These are phyloP conservation scores for Bergia sp. DNA, from an alignment of 92 coral and sea anemone genomes.

Conservation along the genomic window DNA sequence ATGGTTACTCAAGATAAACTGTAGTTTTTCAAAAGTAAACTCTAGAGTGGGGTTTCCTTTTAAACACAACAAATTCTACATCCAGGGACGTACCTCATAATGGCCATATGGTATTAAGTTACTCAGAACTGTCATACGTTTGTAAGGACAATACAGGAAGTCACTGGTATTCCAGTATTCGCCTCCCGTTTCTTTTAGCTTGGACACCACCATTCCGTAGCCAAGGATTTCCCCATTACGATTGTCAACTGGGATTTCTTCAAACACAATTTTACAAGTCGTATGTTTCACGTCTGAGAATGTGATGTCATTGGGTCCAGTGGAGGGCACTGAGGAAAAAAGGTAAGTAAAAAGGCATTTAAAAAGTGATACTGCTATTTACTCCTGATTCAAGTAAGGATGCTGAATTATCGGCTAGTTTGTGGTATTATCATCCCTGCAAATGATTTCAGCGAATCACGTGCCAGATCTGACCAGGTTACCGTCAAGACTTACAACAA, in stretches of 20 bases:
- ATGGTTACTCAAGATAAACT: too few relatives aligned
- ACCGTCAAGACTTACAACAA: too few relatives aligned
- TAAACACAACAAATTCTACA: too few relatives aligned
- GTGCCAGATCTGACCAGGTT: too few relatives aligned
- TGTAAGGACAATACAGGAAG: slow-evolving; percentile 2
- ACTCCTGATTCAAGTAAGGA: background rate
- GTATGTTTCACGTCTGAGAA: background rate
- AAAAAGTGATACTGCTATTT: background rate
- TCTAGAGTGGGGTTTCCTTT: too few relatives aligned
- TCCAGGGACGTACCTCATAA: slow-evolving; percentile 27
- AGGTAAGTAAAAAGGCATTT: background rate
- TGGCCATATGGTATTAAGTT: background rate
- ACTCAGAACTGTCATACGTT: background rate
- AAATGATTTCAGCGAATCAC: too few relatives aligned
- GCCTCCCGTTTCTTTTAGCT: background rate
- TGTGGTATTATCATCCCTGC: too few relatives aligned
- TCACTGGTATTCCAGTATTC: background rate
- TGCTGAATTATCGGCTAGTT: too few relatives aligned
- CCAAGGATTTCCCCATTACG: slow-evolving; percentile 27
- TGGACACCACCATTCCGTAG: slow-evolving; percentile 8
- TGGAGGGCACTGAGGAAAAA: slow-evolving; percentile 19
- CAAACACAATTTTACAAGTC: background rate
- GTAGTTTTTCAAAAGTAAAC: too few relatives aligned
- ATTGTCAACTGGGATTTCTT: background rate
- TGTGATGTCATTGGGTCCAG: background rate